Evolutionary conservation across 2,888 invertebrate genomes (phyloP).

Genomic region (Nesidiocoris tenuis): DNA sequence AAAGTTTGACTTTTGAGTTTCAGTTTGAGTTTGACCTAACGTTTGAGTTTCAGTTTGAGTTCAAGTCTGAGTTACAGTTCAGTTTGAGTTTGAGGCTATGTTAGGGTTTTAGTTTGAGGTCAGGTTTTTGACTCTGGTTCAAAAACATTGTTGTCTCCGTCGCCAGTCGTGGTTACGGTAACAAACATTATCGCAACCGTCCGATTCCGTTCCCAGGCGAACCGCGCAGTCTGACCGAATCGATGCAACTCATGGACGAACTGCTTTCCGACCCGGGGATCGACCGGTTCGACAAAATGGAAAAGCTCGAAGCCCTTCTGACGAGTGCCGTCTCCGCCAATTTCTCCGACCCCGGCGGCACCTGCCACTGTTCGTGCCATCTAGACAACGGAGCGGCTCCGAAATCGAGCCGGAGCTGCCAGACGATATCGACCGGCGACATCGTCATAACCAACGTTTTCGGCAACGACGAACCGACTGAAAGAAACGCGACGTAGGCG

Average conservation of each 20-base stretch:
- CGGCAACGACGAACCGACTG: slow-evolving; percentile 57
- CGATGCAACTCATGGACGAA: slow-evolving; percentile 86
- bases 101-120: too few species aligned
- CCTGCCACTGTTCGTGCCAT: slow-evolving; percentile 45
- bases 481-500: slow-evolving; percentile 20
- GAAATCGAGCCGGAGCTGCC: slow-evolving; percentile 61
- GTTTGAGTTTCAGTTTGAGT: too few species aligned
- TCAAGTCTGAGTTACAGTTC: too few species aligned
- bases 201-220: too few species aligned
- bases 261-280: slow-evolving; percentile 78
- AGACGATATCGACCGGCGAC: slow-evolving; percentile 88
- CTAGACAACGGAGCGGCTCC: slow-evolving; percentile 53
- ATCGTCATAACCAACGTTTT: slow-evolving; percentile 86
- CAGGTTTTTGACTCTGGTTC: too few species aligned
- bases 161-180: too few species aligned
- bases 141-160: too few species aligned
- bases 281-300: slow-evolving; percentile 82
- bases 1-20: too few species aligned
- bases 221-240: slow-evolving; percentile 80
- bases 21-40: too few species aligned
- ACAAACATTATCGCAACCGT: too few species aligned
- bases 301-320: slow-evolving; percentile 80
- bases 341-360: slow-evolving; percentile 50
- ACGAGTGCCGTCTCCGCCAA: slow-evolving; percentile 66
- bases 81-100: too few species aligned